Conservation (phyloP, 2,797 vertebrate genomes). For the Psittacula derbiana region DNA sequence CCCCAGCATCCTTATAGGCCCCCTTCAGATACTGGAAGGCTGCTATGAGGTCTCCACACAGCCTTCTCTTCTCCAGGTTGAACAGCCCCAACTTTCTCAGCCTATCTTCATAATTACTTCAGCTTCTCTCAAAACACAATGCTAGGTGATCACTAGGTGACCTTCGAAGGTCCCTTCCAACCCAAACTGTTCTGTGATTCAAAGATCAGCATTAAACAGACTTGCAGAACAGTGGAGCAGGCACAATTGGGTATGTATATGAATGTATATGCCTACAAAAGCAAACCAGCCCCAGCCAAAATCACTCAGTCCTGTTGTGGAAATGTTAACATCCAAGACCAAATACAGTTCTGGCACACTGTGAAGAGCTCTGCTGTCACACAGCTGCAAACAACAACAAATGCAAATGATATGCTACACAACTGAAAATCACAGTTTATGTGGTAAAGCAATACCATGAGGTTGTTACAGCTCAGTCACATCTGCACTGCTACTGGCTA, state of each 20-base stretch:
- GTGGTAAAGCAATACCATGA: neutral
- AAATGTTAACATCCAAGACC: neutral
- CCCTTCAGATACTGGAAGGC: too few species aligned
- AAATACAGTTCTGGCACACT: neutral
- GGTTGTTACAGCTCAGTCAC: neutral
- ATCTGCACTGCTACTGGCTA: neutral
- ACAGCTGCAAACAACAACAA: neutral
- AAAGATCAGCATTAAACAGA: neutral
- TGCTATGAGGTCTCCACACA: too few species aligned
- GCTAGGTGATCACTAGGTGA: neutral
- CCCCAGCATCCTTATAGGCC: too few species aligned
- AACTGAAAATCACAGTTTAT: constrained; percentile 6
- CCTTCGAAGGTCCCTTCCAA: neutral
- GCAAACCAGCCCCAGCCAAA: neutral
- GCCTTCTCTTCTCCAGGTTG: too few species aligned
- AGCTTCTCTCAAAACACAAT: neutral
- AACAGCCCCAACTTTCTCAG: too few species aligned
- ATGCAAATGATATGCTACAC: neutral
- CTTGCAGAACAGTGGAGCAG: neutral
- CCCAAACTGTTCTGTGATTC: neutral
- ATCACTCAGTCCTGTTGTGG: neutral
- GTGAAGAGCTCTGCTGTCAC: neutral
- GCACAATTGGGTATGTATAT: neutral
- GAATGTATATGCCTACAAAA: neutral
- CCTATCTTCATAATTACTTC: neutral